Evolutionary conservation across 2,797 vertebrate species (phyloP).

Genomic region (Chaetodon trifasciatus): DNA sequence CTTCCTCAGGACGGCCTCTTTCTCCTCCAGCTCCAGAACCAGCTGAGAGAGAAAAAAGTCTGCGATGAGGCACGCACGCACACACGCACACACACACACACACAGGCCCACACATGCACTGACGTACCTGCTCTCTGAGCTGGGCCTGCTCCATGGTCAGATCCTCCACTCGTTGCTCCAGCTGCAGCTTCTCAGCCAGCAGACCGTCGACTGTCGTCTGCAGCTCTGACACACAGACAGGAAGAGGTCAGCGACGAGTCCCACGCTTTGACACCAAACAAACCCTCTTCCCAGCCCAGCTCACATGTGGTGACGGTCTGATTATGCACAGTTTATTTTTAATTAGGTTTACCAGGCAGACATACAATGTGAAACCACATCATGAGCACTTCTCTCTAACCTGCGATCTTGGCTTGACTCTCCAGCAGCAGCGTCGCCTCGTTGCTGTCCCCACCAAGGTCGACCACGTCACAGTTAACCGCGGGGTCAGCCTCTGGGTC

Average conservation of each 20-base stretch:
- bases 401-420: conserved; percentile 83
- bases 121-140: conserved; percentile 83
- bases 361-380: neutral
- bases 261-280: neutral
- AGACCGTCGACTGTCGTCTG: conserved; percentile 83
- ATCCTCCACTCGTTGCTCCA: conserved; percentile 79
- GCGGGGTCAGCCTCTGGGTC: conserved; percentile 36
- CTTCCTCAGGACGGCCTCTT: conserved; percentile 73
- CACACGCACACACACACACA: neutral
- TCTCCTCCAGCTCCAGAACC: conserved; percentile 77
- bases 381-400: conserved; percentile 57
- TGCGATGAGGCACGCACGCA: neutral
- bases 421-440: conserved; percentile 62
- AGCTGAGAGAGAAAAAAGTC: conserved; percentile 71
- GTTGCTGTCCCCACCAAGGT: neutral
- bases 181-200: conserved; percentile 83
- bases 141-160: conserved; percentile 77
- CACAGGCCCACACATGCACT: neutral
- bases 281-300: neutral
- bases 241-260: neutral
- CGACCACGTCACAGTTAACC: neutral
- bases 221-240: conserved; percentile 75
- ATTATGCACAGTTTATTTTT: neutral
- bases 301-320: neutral
- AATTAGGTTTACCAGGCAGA: neutral